phyloP scores from a whole-genome alignment of 2,797 vertebrate genomes.

The Nothura maculosa region DNA sequence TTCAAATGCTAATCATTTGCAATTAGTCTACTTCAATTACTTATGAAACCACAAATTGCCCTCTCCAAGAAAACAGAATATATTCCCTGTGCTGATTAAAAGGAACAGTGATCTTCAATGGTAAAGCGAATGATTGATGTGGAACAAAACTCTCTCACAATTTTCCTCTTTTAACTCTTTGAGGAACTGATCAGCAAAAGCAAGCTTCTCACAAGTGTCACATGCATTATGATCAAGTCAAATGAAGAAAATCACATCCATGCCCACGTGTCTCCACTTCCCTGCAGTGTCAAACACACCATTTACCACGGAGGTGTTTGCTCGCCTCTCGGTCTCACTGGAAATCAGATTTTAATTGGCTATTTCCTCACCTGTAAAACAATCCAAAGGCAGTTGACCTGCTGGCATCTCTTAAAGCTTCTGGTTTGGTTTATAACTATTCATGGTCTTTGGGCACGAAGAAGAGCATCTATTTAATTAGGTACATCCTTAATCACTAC shows the following conservation, averaged over 20 bases:
- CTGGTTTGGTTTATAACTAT: not conserved
- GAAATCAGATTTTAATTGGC: conserved; percentile 24
- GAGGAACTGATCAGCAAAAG: conserved; percentile 46
- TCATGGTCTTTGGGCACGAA: not conserved
- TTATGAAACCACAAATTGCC: conserved; percentile 74
- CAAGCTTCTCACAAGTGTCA: conserved; percentile 33
- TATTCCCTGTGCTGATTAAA: conserved; percentile 71
- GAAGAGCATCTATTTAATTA: not conserved
- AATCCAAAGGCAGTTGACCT: not conserved
- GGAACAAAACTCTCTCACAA: conserved; percentile 23
- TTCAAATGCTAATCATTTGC: conserved; percentile 78
- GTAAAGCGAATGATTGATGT: conserved; percentile 47
- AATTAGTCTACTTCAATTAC: conserved; percentile 78
- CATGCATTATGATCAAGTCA: conserved; percentile 33
- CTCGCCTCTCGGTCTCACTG: not conserved
- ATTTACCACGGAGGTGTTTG: conserved; percentile 61
- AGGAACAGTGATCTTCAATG: conserved; percentile 65
- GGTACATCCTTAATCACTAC: not conserved
- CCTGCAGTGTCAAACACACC: not conserved
- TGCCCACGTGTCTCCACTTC: conserved; percentile 22
- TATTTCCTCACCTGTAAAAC: not conserved
- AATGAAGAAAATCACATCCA: conserved; percentile 60
- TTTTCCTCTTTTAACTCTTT: conserved; percentile 64
- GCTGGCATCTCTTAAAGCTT: not conserved
- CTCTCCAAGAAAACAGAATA: conserved; percentile 73